Conservation (phyloP, 1,140 invertebrate species). For the Ptiloglossa arizonensis region DNA sequence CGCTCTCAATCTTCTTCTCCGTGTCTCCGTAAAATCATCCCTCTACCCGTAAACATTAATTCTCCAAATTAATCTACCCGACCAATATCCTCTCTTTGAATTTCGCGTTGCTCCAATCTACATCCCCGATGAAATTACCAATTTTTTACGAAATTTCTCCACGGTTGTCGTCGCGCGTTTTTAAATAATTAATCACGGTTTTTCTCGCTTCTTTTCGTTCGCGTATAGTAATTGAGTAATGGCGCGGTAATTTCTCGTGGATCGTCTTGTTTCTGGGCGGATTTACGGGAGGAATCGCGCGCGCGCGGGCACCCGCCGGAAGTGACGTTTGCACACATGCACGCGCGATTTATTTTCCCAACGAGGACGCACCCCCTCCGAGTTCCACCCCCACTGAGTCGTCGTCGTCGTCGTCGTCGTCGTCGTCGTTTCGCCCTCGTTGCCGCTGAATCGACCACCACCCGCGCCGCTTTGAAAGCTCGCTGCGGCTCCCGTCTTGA, state of each 20-base stretch:
- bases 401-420: neutral
- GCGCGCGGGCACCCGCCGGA: neutral
- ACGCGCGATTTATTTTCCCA: constrained; percentile 67
- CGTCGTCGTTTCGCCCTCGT: neutral
- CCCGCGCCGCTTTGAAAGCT: constrained; percentile 24
- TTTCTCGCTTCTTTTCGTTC: neutral
- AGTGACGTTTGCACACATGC: constrained; percentile 54
- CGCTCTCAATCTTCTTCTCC: no score
- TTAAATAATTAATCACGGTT: no score
- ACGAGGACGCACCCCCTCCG: constrained; percentile 40
- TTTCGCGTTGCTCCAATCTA: no score
- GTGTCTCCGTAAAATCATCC: no score
- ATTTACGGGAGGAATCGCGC: constrained; percentile 47
- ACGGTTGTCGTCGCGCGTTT: neutral
- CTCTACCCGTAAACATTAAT: no score
- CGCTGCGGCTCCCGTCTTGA: constrained; percentile 2
- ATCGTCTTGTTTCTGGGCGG: constrained; percentile 68
- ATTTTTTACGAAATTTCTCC: neutral
- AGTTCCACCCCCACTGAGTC: neutral
- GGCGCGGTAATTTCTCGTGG: constrained; percentile 73
- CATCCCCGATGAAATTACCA: no score
- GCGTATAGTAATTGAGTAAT: neutral
- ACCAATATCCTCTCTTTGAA: no score
- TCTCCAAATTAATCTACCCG: no score
- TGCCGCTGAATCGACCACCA: constrained; percentile 45